A percentile compares a stretch with the other conserved stretches of the same genome.
phyloP scores from a whole-genome alignment of 2,888 invertebrate genomes.

The Melikaiella ostensackeni region DNA sequence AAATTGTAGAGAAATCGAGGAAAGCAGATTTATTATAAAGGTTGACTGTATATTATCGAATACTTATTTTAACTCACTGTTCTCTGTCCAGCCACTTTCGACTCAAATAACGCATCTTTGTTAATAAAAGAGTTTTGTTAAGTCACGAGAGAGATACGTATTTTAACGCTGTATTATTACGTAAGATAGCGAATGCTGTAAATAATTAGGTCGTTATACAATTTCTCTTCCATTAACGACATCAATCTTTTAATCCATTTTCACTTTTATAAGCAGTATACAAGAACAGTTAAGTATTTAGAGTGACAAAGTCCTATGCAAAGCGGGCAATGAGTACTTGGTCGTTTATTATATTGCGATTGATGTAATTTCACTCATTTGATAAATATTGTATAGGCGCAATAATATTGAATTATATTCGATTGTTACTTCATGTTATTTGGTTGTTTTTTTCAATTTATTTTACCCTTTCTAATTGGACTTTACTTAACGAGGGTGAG shows the following conservation, averaged over 20 bases:
- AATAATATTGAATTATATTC: constrained; percentile 61
- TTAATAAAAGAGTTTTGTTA: background rate
- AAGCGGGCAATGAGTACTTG: background rate
- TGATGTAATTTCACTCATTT: constrained; percentile 20
- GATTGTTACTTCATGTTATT: constrained; percentile 45
- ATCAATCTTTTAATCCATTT: constrained; percentile 1
- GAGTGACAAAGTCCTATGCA: background rate
- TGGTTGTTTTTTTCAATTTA: background rate
- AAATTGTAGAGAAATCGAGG: background rate
- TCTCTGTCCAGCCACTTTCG: background rate
- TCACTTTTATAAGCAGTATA: constrained; percentile 39
- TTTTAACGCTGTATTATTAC: constrained; percentile 32
- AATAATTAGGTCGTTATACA: constrained; percentile 6
- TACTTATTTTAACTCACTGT: background rate
- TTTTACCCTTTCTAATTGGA: too few relatives aligned
- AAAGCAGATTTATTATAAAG: background rate
- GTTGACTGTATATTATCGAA: background rate
- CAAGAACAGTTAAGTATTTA: constrained; percentile 15
- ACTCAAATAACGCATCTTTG: background rate
- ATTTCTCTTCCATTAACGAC: constrained; percentile 6
- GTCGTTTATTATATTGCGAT: constrained; percentile 9
- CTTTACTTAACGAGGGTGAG: too few relatives aligned
- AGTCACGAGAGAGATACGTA: constrained; percentile 18
- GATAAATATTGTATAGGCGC: constrained; percentile 43
- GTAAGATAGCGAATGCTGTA: constrained; percentile 33